Base-by-base conservation (phyloP, 2,113 vertebrate species). In the Chelonoidis abingdonii region DNA sequence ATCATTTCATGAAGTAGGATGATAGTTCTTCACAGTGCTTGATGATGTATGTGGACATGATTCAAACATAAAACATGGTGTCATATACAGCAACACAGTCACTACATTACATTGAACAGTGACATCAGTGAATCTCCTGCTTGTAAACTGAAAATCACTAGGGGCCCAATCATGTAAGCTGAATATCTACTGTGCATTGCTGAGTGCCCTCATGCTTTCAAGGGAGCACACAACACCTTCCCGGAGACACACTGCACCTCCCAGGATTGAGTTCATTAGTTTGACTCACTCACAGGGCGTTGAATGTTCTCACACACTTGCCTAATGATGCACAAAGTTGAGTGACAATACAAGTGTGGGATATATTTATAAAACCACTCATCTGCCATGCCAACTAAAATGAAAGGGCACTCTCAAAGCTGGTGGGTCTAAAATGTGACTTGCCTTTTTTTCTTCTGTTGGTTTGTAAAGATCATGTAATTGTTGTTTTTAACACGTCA, bases 121-220 rank as follows among this genome's bases (percentile, higher is more conserved):
- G 87, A 78, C 29, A 50, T 88, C 83, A 90, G 80, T 92, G 90
- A 89, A 80, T 88, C 83, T 29, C 72, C 87, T 80, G 52, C 90
- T 57, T 49, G 49, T 57, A 91, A 90, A 91, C 38, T 84, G 88
- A 86, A 95, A 97, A 89, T 84, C 91, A 89, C 90, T 91, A 76
- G 57, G 86, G 80, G 14, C 69, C 80, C 78, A 56, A 75, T 69
- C 80, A 9, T 52, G 72, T 83, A 14, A 4, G 88, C 52, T 89
- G 76, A 88, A 87, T 19, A 8, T 31, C 80, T 93, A 79, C 78
- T 95, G 79, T 78, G 80, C 93, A 80, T 35, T 62, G 35, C n/a
- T 14, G 72, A 88, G 69, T 25, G 53, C 22, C 6, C 17, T 83
- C 44, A 62, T 44, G 53, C 22, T 72, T 13, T 50, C 83, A 89